phyloP scores from a whole-genome alignment of 2,888 invertebrate genomes.

The Leptinotarsa juncta region DNA sequence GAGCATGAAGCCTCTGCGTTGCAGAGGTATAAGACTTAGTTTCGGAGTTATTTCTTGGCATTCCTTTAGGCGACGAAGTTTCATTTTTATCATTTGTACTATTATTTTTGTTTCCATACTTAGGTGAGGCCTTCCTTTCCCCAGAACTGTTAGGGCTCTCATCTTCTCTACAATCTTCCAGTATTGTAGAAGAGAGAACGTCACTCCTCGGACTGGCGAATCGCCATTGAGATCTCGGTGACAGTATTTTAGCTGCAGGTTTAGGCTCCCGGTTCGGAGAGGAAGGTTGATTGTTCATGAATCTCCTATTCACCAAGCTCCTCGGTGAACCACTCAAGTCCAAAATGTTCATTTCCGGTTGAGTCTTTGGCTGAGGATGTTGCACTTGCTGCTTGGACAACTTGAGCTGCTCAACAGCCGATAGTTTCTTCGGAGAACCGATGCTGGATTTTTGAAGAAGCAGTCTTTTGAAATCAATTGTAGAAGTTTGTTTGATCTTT shows the following conservation, averaged over 20 bases:
- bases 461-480: constrained; percentile 86
- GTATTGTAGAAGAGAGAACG: constrained; percentile 87
- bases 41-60: constrained; percentile 35
- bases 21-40: constrained; percentile 46
- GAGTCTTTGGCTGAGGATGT: constrained; percentile 43
- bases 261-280: constrained; percentile 66
- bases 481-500: constrained; percentile 75
- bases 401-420: constrained; percentile 85
- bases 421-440: constrained; percentile 73
- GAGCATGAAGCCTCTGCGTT: constrained; percentile 70
- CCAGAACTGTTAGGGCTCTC: constrained; percentile 75
- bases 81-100: constrained; percentile 41
- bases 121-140: constrained; percentile 65
- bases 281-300: constrained; percentile 68
- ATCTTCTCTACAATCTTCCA: constrained; percentile 86
- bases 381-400: constrained; percentile 71
- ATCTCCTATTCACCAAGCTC: constrained; percentile 74
- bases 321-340: constrained; percentile 80
- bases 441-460: constrained; percentile 78
- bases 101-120: constrained; percentile 32
- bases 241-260: constrained; percentile 71
- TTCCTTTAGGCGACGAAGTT: constrained; percentile 38
- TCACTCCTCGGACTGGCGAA: constrained; percentile 82
- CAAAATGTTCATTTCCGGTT: constrained; percentile 72
- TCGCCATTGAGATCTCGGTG: constrained; percentile 79